Conservation (phyloP, 2,888 invertebrate species). For the Tenthredo amoena region DNA sequence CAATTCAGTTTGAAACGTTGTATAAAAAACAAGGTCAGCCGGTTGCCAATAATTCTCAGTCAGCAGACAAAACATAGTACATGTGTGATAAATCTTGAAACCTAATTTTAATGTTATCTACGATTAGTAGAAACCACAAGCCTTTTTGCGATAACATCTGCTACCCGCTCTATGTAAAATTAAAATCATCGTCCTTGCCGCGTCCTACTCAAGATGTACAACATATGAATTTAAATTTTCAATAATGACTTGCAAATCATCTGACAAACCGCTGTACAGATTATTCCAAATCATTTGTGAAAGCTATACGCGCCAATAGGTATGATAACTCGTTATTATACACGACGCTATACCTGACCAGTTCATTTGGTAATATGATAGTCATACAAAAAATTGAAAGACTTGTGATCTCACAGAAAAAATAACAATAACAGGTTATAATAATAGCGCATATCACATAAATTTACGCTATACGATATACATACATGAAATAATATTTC, state of each 20-base stretch:
- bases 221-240: neutral
- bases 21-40: neutral
- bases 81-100: neutral
- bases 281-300: neutral
- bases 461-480: too few relatives aligned
- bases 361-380: neutral
- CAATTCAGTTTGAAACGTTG: neutral
- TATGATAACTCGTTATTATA: slow-evolving; percentile 49
- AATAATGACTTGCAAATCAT: neutral
- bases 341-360: neutral
- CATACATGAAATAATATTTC: too few relatives aligned
- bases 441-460: too few relatives aligned
- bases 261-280: neutral
- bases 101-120: neutral
- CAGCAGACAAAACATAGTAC: neutral
- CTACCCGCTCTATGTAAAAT: too few relatives aligned
- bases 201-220: neutral
- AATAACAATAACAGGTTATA: too few relatives aligned
- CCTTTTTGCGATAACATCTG: neutral
- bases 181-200: too few relatives aligned
- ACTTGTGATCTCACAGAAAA: neutral
- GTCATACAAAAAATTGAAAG: neutral
- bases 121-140: neutral
- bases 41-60: neutral
- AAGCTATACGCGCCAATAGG: slow-evolving; percentile 29